Base-by-base conservation (phyloP, 2,113 vertebrate species). In the Ammodytes dubius region DNA sequence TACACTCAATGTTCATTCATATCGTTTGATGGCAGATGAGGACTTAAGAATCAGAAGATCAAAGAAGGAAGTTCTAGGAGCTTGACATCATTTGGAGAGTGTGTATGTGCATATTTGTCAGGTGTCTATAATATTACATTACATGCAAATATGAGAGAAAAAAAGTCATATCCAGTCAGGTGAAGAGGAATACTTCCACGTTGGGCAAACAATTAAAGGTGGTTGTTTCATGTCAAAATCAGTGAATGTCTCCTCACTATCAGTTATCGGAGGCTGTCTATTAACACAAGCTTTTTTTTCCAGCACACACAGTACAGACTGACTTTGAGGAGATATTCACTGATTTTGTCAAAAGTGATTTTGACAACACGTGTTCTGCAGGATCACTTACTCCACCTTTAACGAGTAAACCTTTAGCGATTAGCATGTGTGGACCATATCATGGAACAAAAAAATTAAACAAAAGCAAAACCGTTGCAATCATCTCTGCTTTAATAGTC, bases 391-490 rank as follows among this genome's bases (percentile, higher is more conserved):
- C 27, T 27, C 27, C 27, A 82, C 74, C 69, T 74, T 82, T 88
- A 89, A 60, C 76, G 35, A 47, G 56, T 57, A 56, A 79, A 69
- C 77, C 84, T 82, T 74, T 54, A 54, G 80, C 83, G 79, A 93
- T 92, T 88, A 92, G 82, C 87, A 90, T 63, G 79, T 63, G 79
- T 74, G 46, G 35, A 46, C 81, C 76, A 82, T 27, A 88, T 77
- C 69, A 61, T 79, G 68, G 42, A 87, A 78, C 59, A 60, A 69
- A 89, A 60, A 69, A 89, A 84, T 83, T 69, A 87, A 90, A 93
- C 77, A 86, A 93, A 91, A 93, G 90, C 91, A 93, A 92, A 27
- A 90, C 19, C 84, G 79, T 70, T 52, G 87, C 88, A 91, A 92
- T 91, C 86, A 89, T 92, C 89, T 72, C 56, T 70, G 86, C 87